Evolutionary conservation across 2,113 vertebrate species (phyloP), one percentile per base, ranked within the genome.

Genomic region (Sceloporus tristichus): DNA sequence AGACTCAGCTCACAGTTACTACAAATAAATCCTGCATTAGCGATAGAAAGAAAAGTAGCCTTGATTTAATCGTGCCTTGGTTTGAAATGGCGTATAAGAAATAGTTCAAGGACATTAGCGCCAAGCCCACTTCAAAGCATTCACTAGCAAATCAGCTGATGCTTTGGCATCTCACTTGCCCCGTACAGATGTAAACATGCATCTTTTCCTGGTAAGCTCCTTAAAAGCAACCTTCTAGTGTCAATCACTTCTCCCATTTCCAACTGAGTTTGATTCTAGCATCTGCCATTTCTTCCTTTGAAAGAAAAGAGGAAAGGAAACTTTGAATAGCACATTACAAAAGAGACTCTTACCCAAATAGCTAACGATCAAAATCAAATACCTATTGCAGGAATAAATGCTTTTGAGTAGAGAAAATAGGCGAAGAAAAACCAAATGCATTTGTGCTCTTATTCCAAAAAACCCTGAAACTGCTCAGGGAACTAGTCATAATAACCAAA

Each of bases 261-360:
- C 40, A 88, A 90, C 90, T 87, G 7, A 92, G 85, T 75, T 87
- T 92, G 73, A 91, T 10, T 0, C 23, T 75, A 18, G 89, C 48
- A 14, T 62, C 81, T 9, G 88, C 53, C 13, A 84, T 76, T 78
- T 25, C 40, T 65, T 38, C 56, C 56, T 66, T 66, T 54, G 38
- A 77, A 75, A 54, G 71, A 76, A 53, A 82, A 76, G n/a, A 21
- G 68, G 79, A 74, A 81, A n/a, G 62, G 84, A 78, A 77, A 77
- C 74, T 66, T 48, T 79, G 76, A 82, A 82, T 40, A 84, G n/a
- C 40, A 75, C 1, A 87, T 86, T 74, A 91, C 81, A 87, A 56
- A 70, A 88, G 19, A 79, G 3, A 56, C 81, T 73, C 42, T 84
- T 81, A 54, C 73, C 73, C 78, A 82, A 89, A 91, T 1, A 40